Evolutionary conservation across 1,140 invertebrate species (phyloP).

Genomic region (Hyposmocoma kahamanoa): DNA sequence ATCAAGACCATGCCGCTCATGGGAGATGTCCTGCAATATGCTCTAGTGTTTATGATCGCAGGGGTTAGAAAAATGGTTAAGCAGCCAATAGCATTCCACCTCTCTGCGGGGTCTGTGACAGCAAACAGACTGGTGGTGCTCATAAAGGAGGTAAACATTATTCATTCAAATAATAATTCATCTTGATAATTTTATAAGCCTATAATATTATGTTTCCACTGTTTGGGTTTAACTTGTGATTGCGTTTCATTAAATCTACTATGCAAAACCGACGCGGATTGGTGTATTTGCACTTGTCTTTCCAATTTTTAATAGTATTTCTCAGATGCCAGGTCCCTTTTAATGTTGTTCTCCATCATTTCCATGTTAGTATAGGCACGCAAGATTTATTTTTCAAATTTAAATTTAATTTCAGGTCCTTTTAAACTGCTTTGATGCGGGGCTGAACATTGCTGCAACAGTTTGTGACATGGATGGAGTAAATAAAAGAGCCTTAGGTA

Average conservation of each 20-base stretch:
- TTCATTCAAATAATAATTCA: too few relatives aligned
- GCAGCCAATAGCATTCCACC: constrained; percentile 9
- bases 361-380: neutral
- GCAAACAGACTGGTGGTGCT: constrained; percentile 12
- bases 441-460: constrained; percentile 8
- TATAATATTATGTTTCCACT: too few relatives aligned
- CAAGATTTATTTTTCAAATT: neutral
- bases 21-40: constrained; percentile 11
- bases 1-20: constrained; percentile 15
- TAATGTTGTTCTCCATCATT: too few relatives aligned
- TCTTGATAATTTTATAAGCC: too few relatives aligned
- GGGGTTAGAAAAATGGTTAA: constrained; percentile 12
- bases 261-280: too few relatives aligned
- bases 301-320: too few relatives aligned
- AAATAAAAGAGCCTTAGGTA: constrained; percentile 19
- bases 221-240: too few relatives aligned
- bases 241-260: constrained; percentile 5
- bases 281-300: too few relatives aligned
- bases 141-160: constrained; percentile 11
- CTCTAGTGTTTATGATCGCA: constrained; percentile 12
- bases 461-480: constrained; percentile 18
- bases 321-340: too few relatives aligned
- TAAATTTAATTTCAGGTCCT: constrained; percentile 2
- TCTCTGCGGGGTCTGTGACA: constrained; percentile 7
- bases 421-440: neutral